Percentiles rank a stretch among this genome's conserved stretches.
These are phyloP conservation scores for Hyles vespertilio DNA, from an alignment of 1,140 invertebrate genomes.

Conservation along the genomic window DNA sequence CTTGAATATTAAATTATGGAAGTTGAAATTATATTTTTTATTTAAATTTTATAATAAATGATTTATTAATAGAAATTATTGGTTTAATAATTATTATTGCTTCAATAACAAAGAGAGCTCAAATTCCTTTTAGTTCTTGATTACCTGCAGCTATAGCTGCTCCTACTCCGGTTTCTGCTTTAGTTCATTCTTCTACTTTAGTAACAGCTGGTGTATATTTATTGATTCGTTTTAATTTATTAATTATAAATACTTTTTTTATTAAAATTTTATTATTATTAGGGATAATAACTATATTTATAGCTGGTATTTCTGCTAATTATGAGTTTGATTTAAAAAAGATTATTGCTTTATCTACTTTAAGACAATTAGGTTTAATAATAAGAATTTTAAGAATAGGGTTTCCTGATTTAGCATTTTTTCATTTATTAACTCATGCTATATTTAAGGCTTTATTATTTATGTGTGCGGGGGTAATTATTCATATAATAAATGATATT, in stretches of 20 bases:
- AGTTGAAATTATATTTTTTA: slow-evolving; percentile 73
- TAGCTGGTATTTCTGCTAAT: slow-evolving; percentile 75
- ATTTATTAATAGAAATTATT: slow-evolving; percentile 43
- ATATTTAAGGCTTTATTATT: too few species aligned
- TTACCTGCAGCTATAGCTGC: slow-evolving; percentile 82
- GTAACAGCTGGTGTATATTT: slow-evolving; percentile 84
- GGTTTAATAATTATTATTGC: slow-evolving; percentile 74
- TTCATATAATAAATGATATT: too few species aligned
- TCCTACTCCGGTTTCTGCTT: slow-evolving; percentile 81
- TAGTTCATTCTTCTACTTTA: slow-evolving; percentile 86
- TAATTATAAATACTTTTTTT: slow-evolving; percentile 45
- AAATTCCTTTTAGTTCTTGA: slow-evolving; percentile 83
- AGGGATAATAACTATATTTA: slow-evolving; percentile 77
- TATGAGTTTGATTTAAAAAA: slow-evolving; percentile 82
- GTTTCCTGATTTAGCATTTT: too few species aligned
- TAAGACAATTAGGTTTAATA: slow-evolving; percentile 78
- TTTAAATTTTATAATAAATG: slow-evolving; percentile 57
- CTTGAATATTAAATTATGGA: slow-evolving; percentile 75
- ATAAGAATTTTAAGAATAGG: too few species aligned
- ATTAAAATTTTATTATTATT: slow-evolving; percentile 65
- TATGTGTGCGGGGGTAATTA: too few species aligned
- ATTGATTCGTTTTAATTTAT: slow-evolving; percentile 79
- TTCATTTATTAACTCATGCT: too few species aligned
- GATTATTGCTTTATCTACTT: slow-evolving; percentile 83
- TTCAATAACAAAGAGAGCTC: slow-evolving; percentile 83